Base-by-base conservation (phyloP, 37 sponge, comb jelly and placozoan species). In the Bolinopsis microptera region DNA sequence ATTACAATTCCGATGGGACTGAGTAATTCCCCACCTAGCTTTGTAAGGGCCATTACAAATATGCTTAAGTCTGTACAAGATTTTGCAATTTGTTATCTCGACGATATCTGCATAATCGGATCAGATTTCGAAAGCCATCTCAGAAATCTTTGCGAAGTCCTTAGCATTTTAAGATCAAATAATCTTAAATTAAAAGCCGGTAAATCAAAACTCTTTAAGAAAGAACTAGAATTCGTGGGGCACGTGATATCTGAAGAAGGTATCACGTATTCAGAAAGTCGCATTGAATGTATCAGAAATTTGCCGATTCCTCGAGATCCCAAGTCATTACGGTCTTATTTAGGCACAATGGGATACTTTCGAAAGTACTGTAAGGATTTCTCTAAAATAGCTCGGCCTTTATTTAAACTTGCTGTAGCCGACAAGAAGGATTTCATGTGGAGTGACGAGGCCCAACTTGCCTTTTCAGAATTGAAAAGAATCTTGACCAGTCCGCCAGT, bases 1-100 rank as follows among this genome's bases (percentile, higher is more conserved):
- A 69, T 48, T 68, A 68, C 92, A 41, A 93, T 95, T 76, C 95
- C 95, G 1, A 93, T 94, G 31, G 94, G 94, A 38, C 76, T 94
- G 26, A 92, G 86, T 23, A 82, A 82, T n/a, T 68, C 92, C 38
- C 94, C 69, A 31, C 93, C 93, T 35, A 92, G 67, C 67, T 93
- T 92, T 32, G 93, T 76, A n/a, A 69, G 93, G 23, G 41, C 77
- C 48, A 92, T 94, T 92, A 77, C 93, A 33, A 25, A 30, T 25
- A 25, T 40, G 25, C 68, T 93, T 35, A 74, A 70, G 67, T 39
- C 83, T 25, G 39, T 36, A 8, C 38, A 76, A 82, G 26, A 88
- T 92, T 32, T 69, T 41, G 69, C 69, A 69, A 24, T 86, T 27
- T 77, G 83, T 27, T 95, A 95, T 68, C 22, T 95, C 0, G 95